Percentiles rank a stretch among this genome's conserved stretches.
Evolutionary conservation across 1,140 invertebrate genomes (phyloP).

Genomic region (Hypothenemus hampei): DNA sequence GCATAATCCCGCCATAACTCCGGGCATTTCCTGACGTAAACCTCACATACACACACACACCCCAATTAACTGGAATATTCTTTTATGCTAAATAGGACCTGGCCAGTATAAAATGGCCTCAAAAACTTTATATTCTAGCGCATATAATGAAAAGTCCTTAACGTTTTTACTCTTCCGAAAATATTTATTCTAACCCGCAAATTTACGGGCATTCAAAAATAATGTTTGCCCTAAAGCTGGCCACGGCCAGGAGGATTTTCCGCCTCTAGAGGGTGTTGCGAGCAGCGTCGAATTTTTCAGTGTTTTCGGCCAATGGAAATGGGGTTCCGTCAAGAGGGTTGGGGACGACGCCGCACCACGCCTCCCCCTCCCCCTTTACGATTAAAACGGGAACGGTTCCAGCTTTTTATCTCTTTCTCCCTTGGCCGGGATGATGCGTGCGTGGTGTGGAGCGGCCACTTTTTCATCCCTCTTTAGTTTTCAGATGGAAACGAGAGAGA

Average conservation of each 20-base stretch:
- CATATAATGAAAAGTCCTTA: slow-evolving; percentile 48
- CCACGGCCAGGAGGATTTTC: slow-evolving; percentile 37
- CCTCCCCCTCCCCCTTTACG: slow-evolving; percentile 32
- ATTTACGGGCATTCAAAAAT: slow-evolving; percentile 48
- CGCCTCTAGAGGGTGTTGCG: slow-evolving; percentile 40
- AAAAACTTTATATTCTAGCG: slow-evolving; percentile 45
- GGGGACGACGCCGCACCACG: slow-evolving; percentile 38
- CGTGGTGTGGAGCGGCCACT: slow-evolving; percentile 35
- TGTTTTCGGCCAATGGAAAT: slow-evolving; percentile 46
- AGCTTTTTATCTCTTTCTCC: slow-evolving; percentile 38
- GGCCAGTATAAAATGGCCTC: slow-evolving; percentile 44
- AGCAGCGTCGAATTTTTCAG: slow-evolving; percentile 43
- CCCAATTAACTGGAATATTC: slow-evolving; percentile 45
- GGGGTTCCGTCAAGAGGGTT: too few relatives aligned
- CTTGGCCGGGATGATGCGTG: slow-evolving; percentile 8
- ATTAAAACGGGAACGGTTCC: too few relatives aligned
- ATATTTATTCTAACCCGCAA: slow-evolving; percentile 47
- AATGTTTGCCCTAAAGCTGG: slow-evolving; percentile 47
- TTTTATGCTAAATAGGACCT: slow-evolving; percentile 44
- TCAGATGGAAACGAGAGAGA: too few relatives aligned
- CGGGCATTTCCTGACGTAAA: slow-evolving; percentile 36
- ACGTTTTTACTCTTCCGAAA: slow-evolving; percentile 48
- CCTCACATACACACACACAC: too few relatives aligned
- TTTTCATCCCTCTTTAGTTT: slow-evolving; percentile 42
- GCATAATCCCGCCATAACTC: slow-evolving; percentile 39